Percentiles rank a stretch among this genome's conserved stretches.
Evolutionary conservation across 2,888 invertebrate species (phyloP).

Genomic region (Phytoseiulus persimilis): DNA sequence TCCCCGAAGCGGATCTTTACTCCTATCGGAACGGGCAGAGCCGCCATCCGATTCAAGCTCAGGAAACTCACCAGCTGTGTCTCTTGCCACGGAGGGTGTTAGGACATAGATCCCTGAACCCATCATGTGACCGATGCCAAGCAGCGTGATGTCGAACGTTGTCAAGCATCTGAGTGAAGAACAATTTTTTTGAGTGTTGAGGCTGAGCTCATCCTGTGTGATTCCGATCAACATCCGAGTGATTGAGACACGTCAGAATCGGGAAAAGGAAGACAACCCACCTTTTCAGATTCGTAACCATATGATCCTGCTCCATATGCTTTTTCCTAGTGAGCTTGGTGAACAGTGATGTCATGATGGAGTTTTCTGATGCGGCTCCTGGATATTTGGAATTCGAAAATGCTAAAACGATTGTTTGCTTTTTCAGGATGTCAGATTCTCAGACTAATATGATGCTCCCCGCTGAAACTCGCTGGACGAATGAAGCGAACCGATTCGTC

Average conservation of each 20-base stretch:
- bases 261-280: not conserved
- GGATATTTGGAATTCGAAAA: not conserved
- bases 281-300: conserved; percentile 13
- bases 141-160: conserved; percentile 29
- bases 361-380: not conserved
- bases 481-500: no score
- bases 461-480: no score
- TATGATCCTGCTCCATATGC: conserved; percentile 36
- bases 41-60: not conserved
- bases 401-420: no score
- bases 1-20: not conserved
- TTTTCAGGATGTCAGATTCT: no score
- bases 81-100: not conserved
- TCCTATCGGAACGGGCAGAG: not conserved
- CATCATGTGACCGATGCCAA: conserved; percentile 36
- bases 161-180: not conserved
- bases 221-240: no score
- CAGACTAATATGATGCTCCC: no score
- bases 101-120: conserved; percentile 28
- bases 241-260: no score
- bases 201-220: no score
- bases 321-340: conserved; percentile 27
- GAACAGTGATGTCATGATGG: not conserved
- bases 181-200: no score
- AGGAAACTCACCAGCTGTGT: not conserved